Percentiles rank a stretch among this genome's conserved stretches.
Evolutionary conservation across 2,113 vertebrate species (phyloP).

Genomic region (Caloenas nicobarica): DNA sequence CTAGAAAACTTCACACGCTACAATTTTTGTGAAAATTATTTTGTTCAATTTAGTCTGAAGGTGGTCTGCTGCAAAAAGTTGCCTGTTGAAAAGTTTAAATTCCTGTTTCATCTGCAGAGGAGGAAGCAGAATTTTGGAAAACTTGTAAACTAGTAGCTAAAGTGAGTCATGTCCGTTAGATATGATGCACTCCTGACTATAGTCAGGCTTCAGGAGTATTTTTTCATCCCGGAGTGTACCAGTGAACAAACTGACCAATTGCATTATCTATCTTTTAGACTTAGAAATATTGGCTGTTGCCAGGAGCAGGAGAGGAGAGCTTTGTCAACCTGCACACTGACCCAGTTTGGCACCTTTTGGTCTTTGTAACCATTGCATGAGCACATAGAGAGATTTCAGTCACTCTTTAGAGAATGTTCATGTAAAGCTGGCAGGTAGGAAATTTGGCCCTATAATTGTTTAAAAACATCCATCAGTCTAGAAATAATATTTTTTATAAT

Average conservation of each 20-base stretch:
- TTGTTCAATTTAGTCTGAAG: not conserved
- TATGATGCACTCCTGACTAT: accelerated
- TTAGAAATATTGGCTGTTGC: not conserved
- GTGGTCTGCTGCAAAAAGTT: not conserved
- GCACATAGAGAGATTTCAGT: not conserved
- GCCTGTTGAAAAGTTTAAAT: not conserved
- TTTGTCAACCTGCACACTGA: not conserved
- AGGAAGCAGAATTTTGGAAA: not conserved
- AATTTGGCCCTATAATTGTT: not conserved
- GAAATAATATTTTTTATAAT: not conserved
- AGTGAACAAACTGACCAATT: not conserved
- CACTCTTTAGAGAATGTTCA: not conserved
- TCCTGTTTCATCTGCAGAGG: not conserved
- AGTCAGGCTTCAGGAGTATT: not conserved
- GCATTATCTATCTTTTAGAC: not conserved
- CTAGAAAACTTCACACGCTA: not conserved
- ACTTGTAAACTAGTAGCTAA: not conserved
- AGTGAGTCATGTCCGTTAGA: not conserved
- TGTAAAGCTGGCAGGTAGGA: not conserved
- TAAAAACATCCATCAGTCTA: not conserved
- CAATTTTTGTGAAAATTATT: not conserved
- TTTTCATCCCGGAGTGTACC: not conserved
- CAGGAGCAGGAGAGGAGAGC: not conserved
- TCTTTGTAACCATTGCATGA: not conserved
- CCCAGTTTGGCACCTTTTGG: not conserved